phyloP scores from a whole-genome alignment of 2,888 invertebrate genomes.

The Myopa tessellatipennis region DNA sequence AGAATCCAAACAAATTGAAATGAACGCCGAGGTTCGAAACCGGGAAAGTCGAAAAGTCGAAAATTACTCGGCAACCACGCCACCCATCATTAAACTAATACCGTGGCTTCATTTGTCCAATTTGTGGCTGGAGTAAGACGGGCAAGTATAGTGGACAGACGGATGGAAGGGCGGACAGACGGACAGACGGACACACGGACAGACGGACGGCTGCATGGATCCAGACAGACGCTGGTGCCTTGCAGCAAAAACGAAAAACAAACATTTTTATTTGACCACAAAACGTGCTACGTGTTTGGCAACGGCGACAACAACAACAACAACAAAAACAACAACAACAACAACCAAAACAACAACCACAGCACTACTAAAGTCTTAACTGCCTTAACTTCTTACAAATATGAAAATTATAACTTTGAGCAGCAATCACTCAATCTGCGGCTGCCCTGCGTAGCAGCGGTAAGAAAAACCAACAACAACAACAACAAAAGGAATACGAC shows the following conservation, averaged over 20 bases:
- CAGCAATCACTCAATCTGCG: slow-evolving; percentile 68
- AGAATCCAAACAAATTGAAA: slow-evolving; percentile 10
- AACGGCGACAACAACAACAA: slow-evolving; percentile 36
- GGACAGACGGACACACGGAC: background rate
- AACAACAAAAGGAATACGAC: background rate
- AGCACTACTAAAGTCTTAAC: slow-evolving; percentile 31
- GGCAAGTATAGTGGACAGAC: background rate
- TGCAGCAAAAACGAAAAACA: slow-evolving; percentile 42
- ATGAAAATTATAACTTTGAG: slow-evolving; percentile 68
- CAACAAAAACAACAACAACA: slow-evolving; percentile 39
- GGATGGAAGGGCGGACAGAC: background rate
- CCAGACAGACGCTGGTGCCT: background rate
- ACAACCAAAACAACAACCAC: slow-evolving; percentile 39
- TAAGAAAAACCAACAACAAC: no score
- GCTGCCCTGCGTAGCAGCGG: background rate
- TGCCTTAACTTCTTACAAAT: slow-evolving; percentile 57
- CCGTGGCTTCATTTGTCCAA: slow-evolving; percentile 56
- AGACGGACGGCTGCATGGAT: background rate
- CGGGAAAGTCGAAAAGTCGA: slow-evolving; percentile 61
- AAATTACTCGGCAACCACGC: slow-evolving; percentile 54
- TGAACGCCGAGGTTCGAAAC: background rate
- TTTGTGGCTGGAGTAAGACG: slow-evolving; percentile 42
- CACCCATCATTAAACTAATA: slow-evolving; percentile 54
- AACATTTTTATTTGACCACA: slow-evolving; percentile 55
- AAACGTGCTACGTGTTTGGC: slow-evolving; percentile 50